A percentile compares a stretch with the other conserved stretches of the same genome.
phyloP scores from a whole-genome alignment of 1,140 invertebrate genomes.

The Drosophila ohnishii region DNA sequence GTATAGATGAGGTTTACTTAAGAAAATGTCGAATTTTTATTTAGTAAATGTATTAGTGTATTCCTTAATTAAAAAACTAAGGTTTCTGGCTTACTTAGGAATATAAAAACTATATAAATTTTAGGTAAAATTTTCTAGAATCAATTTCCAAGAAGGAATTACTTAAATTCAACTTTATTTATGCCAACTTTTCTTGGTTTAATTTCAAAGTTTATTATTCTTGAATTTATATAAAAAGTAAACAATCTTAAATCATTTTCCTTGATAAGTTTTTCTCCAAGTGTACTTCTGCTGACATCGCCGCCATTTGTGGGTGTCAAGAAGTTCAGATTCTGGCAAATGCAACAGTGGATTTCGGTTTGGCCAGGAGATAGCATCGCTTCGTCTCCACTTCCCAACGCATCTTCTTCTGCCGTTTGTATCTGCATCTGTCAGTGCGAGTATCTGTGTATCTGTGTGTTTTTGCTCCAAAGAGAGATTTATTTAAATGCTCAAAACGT shows the following conservation, averaged over 20 bases:
- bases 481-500: conserved; percentile 79
- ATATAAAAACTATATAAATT: background rate
- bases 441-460: conserved; percentile 8
- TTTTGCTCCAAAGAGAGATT: conserved; percentile 44
- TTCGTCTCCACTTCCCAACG: conserved; percentile 11
- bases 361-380: conserved; percentile 72
- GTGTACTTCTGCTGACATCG: conserved; percentile 29
- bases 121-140: background rate
- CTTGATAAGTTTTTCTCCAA: background rate
- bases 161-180: background rate
- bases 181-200: background rate
- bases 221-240: background rate
- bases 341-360: conserved; percentile 77
- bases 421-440: conserved; percentile 6
- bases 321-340: conserved; percentile 60
- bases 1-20: too few relatives aligned
- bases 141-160: background rate
- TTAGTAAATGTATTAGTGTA: background rate
- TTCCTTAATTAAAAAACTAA: background rate
- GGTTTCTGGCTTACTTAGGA: too few relatives aligned
- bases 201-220: background rate
- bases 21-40: background rate
- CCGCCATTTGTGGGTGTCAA: conserved; percentile 80
- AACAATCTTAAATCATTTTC: background rate
- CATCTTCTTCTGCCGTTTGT: conserved; percentile 10